Evolutionary conservation across 2,113 vertebrate species (phyloP).

Genomic region (Lethenteron reissneri): DNA sequence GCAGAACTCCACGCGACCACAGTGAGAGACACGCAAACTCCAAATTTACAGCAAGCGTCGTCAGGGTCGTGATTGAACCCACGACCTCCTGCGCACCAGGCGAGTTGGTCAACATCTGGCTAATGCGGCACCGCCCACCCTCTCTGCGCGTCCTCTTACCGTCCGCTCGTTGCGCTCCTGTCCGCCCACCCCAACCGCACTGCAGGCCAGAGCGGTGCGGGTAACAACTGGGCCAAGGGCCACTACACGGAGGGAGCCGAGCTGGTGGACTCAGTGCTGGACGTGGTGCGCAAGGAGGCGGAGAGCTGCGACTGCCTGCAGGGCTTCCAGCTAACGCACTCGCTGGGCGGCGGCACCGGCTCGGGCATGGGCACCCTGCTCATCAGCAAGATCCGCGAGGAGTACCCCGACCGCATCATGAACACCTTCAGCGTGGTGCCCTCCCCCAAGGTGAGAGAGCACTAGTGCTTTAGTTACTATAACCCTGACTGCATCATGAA

Average conservation of each 20-base stretch:
- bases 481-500: constrained; percentile 44
- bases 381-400: constrained; percentile 43
- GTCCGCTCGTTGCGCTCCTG: no score
- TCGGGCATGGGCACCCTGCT: constrained; percentile 43
- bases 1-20: no score
- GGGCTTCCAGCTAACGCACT: constrained; percentile 45
- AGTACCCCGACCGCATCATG: constrained; percentile 46
- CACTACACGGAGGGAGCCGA: constrained; percentile 44
- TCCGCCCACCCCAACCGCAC: no score
- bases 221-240: constrained; percentile 46
- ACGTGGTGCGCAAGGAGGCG: constrained; percentile 37
- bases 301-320: constrained; percentile 42
- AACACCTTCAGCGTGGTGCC: constrained; percentile 47
- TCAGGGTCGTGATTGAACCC: no score
- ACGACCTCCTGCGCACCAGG: no score
- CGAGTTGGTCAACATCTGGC: no score
- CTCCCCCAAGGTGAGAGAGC: constrained; percentile 26
- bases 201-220: constrained; percentile 37
- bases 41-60: no score
- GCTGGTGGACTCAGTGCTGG: constrained; percentile 37
- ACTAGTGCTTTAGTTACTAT: no score
- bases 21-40: no score
- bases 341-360: constrained; percentile 32
- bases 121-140: no score
- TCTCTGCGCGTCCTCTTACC: no score